Evolutionary conservation across 2,888 invertebrate genomes (phyloP).

Genomic region (Nesidiocoris tenuis): DNA sequence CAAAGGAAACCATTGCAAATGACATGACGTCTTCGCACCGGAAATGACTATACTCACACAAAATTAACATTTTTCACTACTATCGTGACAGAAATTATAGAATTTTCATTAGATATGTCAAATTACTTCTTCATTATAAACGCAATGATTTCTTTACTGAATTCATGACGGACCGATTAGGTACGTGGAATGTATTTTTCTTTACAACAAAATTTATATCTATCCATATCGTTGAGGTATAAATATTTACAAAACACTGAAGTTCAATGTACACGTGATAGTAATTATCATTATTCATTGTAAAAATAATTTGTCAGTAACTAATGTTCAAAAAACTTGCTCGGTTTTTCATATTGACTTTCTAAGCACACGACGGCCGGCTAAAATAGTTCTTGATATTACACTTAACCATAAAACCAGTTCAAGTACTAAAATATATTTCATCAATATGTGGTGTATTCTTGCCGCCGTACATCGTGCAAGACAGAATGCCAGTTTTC

Average conservation of each 20-base stretch:
- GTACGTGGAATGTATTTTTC: constrained; percentile 29
- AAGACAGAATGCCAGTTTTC: background rate
- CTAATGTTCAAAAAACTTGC: constrained; percentile 45
- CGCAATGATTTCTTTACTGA: constrained; percentile 38
- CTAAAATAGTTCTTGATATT: constrained; percentile 40
- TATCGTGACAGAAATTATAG: constrained; percentile 23
- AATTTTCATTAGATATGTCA: constrained; percentile 41
- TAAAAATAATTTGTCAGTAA: constrained; percentile 48
- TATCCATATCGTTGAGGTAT: constrained; percentile 45
- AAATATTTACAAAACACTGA: constrained; percentile 47
- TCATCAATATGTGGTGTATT: constrained; percentile 29
- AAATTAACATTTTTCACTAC: constrained; percentile 5
- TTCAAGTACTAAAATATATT: constrained; percentile 40
- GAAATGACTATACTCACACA: constrained; percentile 19
- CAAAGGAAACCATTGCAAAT: constrained; percentile 1
- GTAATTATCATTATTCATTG: constrained; percentile 39
- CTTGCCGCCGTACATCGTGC: too few species aligned
- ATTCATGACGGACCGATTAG: constrained; percentile 15
- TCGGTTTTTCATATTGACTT: constrained; percentile 42
- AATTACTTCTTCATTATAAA: constrained; percentile 36
- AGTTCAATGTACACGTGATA: constrained; percentile 45
- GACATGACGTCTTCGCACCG: background rate
- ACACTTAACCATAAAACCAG: constrained; percentile 29
- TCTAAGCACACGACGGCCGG: constrained; percentile 45
- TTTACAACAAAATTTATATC: constrained; percentile 43